Base-by-base conservation (phyloP, 2,888 invertebrate genomes). In the Noctua janthe region DNA sequence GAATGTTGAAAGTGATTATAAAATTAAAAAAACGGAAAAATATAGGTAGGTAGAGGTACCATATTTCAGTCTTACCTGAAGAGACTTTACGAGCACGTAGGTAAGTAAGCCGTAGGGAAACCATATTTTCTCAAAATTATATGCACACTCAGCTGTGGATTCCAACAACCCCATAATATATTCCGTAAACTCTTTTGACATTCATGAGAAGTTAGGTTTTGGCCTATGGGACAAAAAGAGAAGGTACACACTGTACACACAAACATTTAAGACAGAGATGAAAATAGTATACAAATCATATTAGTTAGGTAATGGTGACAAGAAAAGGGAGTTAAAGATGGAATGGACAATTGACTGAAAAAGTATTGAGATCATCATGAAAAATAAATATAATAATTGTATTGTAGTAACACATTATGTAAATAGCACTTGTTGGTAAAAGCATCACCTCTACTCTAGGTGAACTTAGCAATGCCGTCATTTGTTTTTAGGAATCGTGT, bases 401-500 rank as follows among this genome's bases (percentile, higher is more conserved):
- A n/a, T n/a, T 47, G 47, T 23, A 20, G 23, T 39, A 13, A 43
- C 23, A 23, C 43, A 66, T 35, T 67, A 43, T 70, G 66, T 54
- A 54, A 76, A 73, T 67, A 76, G 71, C 39, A 74, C 62, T 78
- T 69, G 66, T 77, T 80, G 80, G 90, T 90, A 90, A 90, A 90
- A 90, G 90, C 87, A 83, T 72, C 82, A 89, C 79, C 69, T 82
- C 62, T 80, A 62, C 69, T 82, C 62, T 80, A 62, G 56, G 80
- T 78, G 82, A 85, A 80, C 80, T 80, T 83, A 82, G 76, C 80
- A 78, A 96, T 95, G 95, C 92, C 95, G 95, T 96, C 96, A 96
- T 95, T 94, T 94, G 93, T 93, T 93, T 92, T 90, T 91, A 90
- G 90, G 90, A 94, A 90, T 96, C 97, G 97, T 97, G 97, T 94